Evolutionary conservation across 2,113 vertebrate species (phyloP).

Genomic region (Pardalotus punctatus): DNA sequence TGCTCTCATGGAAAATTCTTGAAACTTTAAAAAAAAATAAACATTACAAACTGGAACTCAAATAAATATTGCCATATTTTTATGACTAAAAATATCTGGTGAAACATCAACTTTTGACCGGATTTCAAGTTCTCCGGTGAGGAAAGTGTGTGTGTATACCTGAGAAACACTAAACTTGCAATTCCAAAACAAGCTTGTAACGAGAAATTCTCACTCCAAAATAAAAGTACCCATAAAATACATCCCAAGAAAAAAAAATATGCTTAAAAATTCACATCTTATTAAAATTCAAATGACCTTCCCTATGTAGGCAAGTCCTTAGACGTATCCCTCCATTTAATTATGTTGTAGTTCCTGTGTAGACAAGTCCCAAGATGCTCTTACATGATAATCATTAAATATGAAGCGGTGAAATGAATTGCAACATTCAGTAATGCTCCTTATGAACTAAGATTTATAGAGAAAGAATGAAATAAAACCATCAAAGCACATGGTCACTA

Average conservation of each 20-base stretch:
- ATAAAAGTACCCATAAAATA: not conserved
- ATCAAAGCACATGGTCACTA: not conserved
- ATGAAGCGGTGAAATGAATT: slow-evolving; percentile 16
- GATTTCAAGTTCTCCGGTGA: not conserved
- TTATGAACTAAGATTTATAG: not conserved
- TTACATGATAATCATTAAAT: slow-evolving; percentile 5
- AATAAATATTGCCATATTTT: not conserved
- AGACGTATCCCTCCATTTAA: not conserved
- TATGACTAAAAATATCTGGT: not conserved
- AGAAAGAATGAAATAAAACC: not conserved
- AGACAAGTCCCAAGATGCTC: slow-evolving; percentile 16
- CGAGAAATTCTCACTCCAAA: not conserved
- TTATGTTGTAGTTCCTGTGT: not conserved
- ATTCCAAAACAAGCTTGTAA: not conserved
- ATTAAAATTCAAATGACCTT: not conserved
- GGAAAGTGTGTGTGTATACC: not conserved
- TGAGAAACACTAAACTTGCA: not conserved
- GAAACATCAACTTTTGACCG: not conserved
- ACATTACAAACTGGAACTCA: not conserved
- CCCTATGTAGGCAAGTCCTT: not conserved
- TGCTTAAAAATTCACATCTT: not conserved
- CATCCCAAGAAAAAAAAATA: not conserved
- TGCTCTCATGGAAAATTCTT: not conserved
- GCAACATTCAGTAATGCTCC: not conserved
- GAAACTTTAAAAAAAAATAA: not conserved